Evolutionary conservation across 2,888 invertebrate species (phyloP).

Genomic region (Icerya purchasi): DNA sequence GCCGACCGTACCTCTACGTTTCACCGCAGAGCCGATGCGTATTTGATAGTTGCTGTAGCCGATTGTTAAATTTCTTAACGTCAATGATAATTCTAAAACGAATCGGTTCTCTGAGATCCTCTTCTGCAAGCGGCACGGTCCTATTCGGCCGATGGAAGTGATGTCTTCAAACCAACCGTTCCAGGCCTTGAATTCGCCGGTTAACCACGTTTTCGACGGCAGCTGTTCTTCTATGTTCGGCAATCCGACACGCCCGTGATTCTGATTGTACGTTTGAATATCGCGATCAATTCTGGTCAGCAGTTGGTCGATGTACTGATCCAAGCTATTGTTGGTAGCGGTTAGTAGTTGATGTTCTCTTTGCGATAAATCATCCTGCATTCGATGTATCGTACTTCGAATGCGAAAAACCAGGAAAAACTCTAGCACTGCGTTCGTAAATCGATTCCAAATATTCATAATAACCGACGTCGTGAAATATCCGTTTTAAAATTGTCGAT

Average conservation of each 20-base stretch:
- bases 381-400: neutral
- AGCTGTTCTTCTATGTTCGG: neutral
- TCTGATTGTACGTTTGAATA: neutral
- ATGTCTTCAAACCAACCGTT: neutral
- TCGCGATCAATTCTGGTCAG: neutral
- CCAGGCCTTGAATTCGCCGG: neutral
- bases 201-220: neutral
- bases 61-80: neutral
- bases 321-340: neutral
- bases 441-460: neutral
- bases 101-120: neutral
- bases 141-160: neutral
- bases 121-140: neutral
- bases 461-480: too few species aligned
- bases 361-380: neutral
- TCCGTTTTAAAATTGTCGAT: too few species aligned
- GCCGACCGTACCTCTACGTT: neutral
- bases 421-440: neutral
- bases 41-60: neutral
- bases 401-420: neutral
- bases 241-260: neutral
- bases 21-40: neutral
- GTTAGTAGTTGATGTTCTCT: neutral
- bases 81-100: neutral
- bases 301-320: neutral